Conservation (phyloP, 2,888 invertebrate species). For the Podotricha telesiphe region DNA sequence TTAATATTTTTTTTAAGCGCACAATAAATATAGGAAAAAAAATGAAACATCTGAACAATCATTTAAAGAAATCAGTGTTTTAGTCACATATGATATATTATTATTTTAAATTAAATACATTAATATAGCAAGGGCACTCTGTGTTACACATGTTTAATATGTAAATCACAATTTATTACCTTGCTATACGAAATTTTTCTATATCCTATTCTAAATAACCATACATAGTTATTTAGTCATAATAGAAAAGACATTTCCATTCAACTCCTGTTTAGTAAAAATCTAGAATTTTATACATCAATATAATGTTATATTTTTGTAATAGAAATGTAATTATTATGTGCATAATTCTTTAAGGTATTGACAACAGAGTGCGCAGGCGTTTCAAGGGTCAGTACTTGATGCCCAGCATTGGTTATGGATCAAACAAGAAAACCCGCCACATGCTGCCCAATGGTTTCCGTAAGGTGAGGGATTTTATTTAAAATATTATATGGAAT, state of each 20-base stretch:
- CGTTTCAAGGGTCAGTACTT: slow-evolving; percentile 99
- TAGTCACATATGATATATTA: not conserved
- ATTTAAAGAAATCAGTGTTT: too few relatives aligned
- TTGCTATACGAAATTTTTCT: slow-evolving; percentile 70
- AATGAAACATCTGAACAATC: too few relatives aligned
- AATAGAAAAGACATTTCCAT: slow-evolving; percentile 63
- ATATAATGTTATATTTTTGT: too few relatives aligned
- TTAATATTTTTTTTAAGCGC: too few relatives aligned
- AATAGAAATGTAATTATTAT: not conserved
- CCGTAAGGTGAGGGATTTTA: slow-evolving; percentile 88
- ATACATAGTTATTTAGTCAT: slow-evolving; percentile 66
- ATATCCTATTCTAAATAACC: slow-evolving; percentile 72
- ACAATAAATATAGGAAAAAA: too few relatives aligned
- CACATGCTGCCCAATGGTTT: slow-evolving; percentile 99
- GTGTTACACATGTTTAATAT: slow-evolving; percentile 69
- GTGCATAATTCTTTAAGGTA: slow-evolving; percentile 84
- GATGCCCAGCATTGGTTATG: slow-evolving; percentile 99
- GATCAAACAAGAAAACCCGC: slow-evolving; percentile 96
- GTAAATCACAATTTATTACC: slow-evolving; percentile 81
- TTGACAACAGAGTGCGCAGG: slow-evolving; percentile 99
- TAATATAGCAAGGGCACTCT: slow-evolving; percentile 77
- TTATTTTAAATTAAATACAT: too few relatives aligned
- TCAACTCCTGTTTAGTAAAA: not conserved
- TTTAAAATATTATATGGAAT: not conserved
- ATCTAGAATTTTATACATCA: too few relatives aligned